phyloP scores from a whole-genome alignment of 2,888 invertebrate genomes.

The Himalopsyche tibetana region DNA sequence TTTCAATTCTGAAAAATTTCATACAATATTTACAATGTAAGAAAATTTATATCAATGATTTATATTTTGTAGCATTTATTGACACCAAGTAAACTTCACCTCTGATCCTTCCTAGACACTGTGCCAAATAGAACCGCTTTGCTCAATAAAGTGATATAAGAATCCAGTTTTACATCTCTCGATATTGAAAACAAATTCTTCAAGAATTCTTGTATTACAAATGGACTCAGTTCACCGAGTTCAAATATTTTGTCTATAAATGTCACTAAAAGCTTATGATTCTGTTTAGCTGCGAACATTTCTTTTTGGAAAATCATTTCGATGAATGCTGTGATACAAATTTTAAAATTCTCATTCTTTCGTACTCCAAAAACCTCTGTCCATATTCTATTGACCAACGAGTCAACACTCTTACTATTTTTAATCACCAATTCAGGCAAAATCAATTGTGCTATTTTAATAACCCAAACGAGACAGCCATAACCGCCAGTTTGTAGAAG shows the following conservation, averaged over 20 bases:
- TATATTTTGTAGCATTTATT: too few species aligned
- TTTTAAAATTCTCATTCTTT: constrained; percentile 72
- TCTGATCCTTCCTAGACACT: constrained; percentile 76
- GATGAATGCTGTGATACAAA: constrained; percentile 73
- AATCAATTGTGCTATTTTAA: constrained; percentile 71
- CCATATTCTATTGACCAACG: constrained; percentile 72
- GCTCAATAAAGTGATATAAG: constrained; percentile 72
- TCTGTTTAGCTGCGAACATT: constrained; percentile 39
- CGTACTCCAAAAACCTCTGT: constrained; percentile 74
- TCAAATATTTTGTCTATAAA: constrained; percentile 70
- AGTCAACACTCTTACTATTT: constrained; percentile 63
- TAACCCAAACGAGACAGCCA: constrained; percentile 72
- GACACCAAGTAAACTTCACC: constrained; percentile 69
- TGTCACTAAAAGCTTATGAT: constrained; percentile 47
- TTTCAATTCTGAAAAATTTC: constrained; percentile 68
- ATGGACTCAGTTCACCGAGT: constrained; percentile 70
- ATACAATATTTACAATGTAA: constrained; percentile 28
- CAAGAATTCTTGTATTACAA: constrained; percentile 71
- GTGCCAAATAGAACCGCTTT: constrained; percentile 75
- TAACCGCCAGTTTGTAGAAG: constrained; percentile 74
- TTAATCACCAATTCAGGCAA: constrained; percentile 67
- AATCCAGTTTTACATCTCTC: constrained; percentile 66
- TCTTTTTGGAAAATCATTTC: constrained; percentile 68
- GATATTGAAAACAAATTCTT: constrained; percentile 66
- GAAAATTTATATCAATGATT: constrained; percentile 28